These are phyloP conservation scores for Fregata magnificens DNA, from an alignment of 2,113 vertebrate species.

Conservation along the genomic window DNA sequence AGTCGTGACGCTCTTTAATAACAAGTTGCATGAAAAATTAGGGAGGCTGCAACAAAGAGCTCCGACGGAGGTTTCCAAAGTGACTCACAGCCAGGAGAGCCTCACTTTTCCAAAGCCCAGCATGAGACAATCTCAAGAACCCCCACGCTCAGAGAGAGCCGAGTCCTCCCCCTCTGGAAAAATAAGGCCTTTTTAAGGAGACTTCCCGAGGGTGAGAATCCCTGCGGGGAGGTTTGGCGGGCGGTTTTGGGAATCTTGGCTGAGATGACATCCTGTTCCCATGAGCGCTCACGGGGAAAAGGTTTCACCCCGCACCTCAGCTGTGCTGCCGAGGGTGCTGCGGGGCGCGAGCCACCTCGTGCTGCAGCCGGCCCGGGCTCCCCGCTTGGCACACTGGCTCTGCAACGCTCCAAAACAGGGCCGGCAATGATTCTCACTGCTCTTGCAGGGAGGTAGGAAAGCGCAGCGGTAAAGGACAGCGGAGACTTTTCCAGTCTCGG, in stretches of 20 bases:
- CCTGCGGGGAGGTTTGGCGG: background rate
- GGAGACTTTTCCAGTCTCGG: background rate
- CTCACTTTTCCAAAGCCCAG: conserved; percentile 36
- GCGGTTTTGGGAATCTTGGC: background rate
- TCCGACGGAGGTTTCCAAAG: conserved; percentile 31
- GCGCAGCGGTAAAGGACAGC: background rate
- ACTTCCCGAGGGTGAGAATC: background rate
- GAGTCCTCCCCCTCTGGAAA: conserved; percentile 12
- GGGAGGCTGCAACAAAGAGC: conserved; percentile 53
- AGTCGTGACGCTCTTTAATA: conserved; percentile 43
- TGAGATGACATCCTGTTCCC: background rate
- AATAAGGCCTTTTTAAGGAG: background rate
- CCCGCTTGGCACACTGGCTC: background rate
- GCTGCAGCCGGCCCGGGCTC: background rate
- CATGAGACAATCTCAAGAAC: conserved; percentile 1
- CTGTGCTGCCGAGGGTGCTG: background rate
- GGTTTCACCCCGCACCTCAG: background rate
- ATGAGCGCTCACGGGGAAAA: background rate
- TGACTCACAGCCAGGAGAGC: conserved; percentile 16
- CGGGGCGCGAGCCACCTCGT: background rate
- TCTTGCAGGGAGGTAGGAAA: background rate
- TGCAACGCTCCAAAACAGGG: rapidly evolving
- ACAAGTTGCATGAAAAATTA: conserved; percentile 55
- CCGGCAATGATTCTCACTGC: background rate
- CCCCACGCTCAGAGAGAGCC: background rate